A percentile compares a stretch with the other conserved stretches of the same genome.
Conservation (phyloP, 2,797 vertebrate genomes). For the Poeciliopsis turneri region DNA sequence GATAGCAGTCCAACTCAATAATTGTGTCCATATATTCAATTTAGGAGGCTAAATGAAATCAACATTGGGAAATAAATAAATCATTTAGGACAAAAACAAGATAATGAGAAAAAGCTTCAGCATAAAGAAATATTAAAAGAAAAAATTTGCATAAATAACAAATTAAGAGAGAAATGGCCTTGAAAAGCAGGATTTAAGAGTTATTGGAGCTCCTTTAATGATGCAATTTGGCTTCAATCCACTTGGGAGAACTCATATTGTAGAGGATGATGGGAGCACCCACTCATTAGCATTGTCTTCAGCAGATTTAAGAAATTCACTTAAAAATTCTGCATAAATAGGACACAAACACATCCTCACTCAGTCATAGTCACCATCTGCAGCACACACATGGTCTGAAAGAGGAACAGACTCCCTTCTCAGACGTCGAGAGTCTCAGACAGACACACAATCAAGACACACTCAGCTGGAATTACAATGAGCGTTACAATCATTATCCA, state of each 20-base stretch:
- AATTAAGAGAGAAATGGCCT: conserved; percentile 42
- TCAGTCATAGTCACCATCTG: conserved; percentile 30
- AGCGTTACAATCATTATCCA: conserved; percentile 66
- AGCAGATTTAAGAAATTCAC: conserved; percentile 35
- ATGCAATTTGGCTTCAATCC: conserved; percentile 43
- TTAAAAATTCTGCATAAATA: conserved; percentile 28
- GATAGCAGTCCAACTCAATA: neutral
- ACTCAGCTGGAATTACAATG: conserved; percentile 64
- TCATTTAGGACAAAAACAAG: conserved; percentile 7
- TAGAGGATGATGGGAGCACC: conserved; percentile 17
- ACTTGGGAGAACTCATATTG: conserved; percentile 36
- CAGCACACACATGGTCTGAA: conserved; percentile 6
- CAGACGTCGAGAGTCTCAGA: conserved; percentile 4
- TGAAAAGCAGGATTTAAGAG: conserved; percentile 47
- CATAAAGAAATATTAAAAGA: conserved; percentile 37
- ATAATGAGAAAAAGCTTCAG: conserved; percentile 5
- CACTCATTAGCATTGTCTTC: conserved; percentile 52
- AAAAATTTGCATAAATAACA: conserved; percentile 58
- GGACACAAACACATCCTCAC: conserved; percentile 15
- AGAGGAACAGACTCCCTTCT: conserved; percentile 5
- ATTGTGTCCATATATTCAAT: neutral
- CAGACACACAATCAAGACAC: conserved; percentile 35
- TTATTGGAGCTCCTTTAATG: conserved; percentile 48
- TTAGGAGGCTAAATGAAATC: neutral
- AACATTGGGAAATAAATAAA: conserved; percentile 11